Conservation (phyloP, 2,113 vertebrate species). For the Caranx melampygus region DNA sequence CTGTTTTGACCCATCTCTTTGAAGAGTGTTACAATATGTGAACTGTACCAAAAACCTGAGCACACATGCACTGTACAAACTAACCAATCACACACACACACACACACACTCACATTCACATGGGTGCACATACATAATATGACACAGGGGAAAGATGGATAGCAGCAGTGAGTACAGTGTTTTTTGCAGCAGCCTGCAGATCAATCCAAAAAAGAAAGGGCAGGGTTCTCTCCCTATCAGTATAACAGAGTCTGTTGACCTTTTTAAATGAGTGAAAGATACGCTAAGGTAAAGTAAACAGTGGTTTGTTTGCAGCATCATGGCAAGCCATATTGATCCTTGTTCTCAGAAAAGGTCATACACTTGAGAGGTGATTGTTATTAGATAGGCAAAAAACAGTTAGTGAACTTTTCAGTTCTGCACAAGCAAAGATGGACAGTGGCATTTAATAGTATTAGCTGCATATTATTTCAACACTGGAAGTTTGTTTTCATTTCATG, state of each 20-base stretch:
- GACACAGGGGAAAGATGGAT: conserved; percentile 36
- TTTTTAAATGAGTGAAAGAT: conserved; percentile 80
- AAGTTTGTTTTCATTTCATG: conserved; percentile 16
- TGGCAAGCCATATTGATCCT: conserved; percentile 75
- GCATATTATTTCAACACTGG: neutral
- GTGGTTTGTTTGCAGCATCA: conserved; percentile 72
- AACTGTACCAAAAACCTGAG: conserved; percentile 39
- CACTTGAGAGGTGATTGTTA: conserved; percentile 75
- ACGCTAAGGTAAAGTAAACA: conserved; percentile 77
- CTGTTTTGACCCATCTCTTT: conserved; percentile 71
- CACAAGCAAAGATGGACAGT: conserved; percentile 2
- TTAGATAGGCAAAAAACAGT: conserved; percentile 69
- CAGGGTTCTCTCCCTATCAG: conserved; percentile 65
- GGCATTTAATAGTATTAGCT: conserved; percentile 52
- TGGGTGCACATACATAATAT: conserved; percentile 18
- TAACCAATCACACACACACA: neutral
- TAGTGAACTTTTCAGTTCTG: conserved; percentile 58
- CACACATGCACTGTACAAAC: conserved; percentile 26
- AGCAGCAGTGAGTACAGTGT: conserved; percentile 34
- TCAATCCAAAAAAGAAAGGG: conserved; percentile 74
- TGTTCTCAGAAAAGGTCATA: conserved; percentile 70
- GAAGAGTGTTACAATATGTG: conserved; percentile 62
- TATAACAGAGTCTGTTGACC: conserved; percentile 76
- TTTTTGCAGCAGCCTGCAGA: conserved; percentile 58
- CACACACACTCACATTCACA: neutral